phyloP scores from a whole-genome alignment of 2,113 vertebrate species.

The Channa maculata region DNA sequence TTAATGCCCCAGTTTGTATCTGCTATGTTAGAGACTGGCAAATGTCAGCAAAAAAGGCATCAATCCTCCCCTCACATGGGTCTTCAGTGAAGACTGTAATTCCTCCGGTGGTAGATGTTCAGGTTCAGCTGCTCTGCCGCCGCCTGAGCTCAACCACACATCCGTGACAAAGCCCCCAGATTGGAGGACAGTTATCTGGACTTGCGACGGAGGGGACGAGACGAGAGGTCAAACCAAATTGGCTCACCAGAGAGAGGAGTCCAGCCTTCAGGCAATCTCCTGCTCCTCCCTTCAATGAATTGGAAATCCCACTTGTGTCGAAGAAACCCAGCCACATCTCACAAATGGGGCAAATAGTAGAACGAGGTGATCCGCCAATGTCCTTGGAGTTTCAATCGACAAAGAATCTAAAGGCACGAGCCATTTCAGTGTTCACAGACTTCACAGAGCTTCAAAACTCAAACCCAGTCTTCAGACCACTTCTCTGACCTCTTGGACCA shows the following conservation, averaged over 20 bases:
- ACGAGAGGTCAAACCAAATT: slow-evolving; percentile 67
- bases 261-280: slow-evolving; percentile 59
- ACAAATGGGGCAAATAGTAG: slow-evolving; percentile 60
- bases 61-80: slow-evolving; percentile 25
- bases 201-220: slow-evolving; percentile 51
- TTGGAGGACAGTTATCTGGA: slow-evolving; percentile 74
- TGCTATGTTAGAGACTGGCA: slow-evolving; percentile 36
- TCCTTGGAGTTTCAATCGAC: slow-evolving; percentile 65
- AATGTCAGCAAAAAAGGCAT: slow-evolving; percentile 31
- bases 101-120: slow-evolving; percentile 64
- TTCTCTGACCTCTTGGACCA: no score
- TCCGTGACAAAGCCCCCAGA: slow-evolving; percentile 75
- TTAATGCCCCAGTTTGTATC: slow-evolving; percentile 45
- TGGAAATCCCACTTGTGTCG: slow-evolving; percentile 53
- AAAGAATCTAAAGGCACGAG: slow-evolving; percentile 31
- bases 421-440: slow-evolving; percentile 1
- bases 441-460: neutral
- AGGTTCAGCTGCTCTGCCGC: slow-evolving; percentile 61
- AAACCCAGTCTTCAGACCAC: neutral
- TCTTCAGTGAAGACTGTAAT: slow-evolving; percentile 51
- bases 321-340: slow-evolving; percentile 40
- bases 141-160: slow-evolving; percentile 51
- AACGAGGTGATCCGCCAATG: slow-evolving; percentile 46
- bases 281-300: slow-evolving; percentile 60
- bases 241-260: slow-evolving; percentile 71